phyloP scores from a whole-genome alignment of 1,140 invertebrate species.

The Pristionchus pacificus region DNA sequence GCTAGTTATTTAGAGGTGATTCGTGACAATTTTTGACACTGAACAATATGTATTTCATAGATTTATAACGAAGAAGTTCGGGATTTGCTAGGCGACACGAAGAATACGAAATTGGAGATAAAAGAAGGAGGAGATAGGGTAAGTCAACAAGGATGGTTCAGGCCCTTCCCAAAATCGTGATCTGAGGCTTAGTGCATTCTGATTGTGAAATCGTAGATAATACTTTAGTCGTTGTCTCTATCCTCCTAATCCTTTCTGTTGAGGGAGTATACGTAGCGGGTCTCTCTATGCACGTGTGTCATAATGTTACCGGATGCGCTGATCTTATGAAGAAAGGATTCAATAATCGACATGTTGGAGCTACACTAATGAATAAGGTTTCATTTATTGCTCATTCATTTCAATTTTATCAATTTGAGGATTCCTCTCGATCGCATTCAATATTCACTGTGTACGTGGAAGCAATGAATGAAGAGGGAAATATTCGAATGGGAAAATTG shows the following conservation, averaged over 20 bases:
- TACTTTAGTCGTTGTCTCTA: too few relatives aligned
- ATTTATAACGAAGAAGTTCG: slow-evolving; percentile 80
- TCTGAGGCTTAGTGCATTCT: too few relatives aligned
- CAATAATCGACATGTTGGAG: slow-evolving; percentile 71
- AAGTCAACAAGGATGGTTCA: too few relatives aligned
- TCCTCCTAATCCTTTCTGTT: too few relatives aligned
- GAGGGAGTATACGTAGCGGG: slow-evolving; percentile 76
- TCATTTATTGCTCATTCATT: slow-evolving; percentile 7
- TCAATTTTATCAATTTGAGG: slow-evolving; percentile 60
- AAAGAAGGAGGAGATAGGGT: slow-evolving; percentile 59
- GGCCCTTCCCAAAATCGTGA: too few relatives aligned
- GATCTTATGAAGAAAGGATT: slow-evolving; percentile 72
- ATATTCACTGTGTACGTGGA: slow-evolving; percentile 84
- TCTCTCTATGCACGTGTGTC: slow-evolving; percentile 72
- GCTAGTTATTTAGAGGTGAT: slow-evolving; percentile 79
- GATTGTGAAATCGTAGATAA: too few relatives aligned
- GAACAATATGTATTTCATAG: slow-evolving; percentile 22
- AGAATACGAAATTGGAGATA: slow-evolving; percentile 69
- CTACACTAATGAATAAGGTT: slow-evolving; percentile 78
- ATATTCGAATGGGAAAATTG: slow-evolving; percentile 73
- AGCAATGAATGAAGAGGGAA: slow-evolving; percentile 65
- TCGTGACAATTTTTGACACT: background rate
- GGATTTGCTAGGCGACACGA: slow-evolving; percentile 76
- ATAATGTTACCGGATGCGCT: slow-evolving; percentile 72
- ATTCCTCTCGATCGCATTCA: slow-evolving; percentile 77